These are phyloP conservation scores for Cyclargus thomasi DNA, from an alignment of 1,140 invertebrate genomes.

Conservation along the genomic window DNA sequence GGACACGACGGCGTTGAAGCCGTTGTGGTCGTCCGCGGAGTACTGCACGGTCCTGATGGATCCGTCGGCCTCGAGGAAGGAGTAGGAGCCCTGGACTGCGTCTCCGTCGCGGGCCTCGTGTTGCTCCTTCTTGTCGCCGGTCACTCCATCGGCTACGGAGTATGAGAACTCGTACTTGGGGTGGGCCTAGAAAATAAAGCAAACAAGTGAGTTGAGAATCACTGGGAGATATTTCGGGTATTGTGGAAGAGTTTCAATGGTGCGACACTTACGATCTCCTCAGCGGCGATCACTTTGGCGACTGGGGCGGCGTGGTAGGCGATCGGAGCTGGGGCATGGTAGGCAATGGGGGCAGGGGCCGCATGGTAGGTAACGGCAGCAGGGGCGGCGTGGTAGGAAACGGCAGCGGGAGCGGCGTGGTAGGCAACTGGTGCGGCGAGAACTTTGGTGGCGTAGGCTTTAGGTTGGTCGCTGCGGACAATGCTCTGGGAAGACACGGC, in stretches of 20 bases:
- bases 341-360: conserved; percentile 19
- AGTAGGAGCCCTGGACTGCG: conserved; percentile 74
- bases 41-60: conserved; percentile 75
- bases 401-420: conserved; percentile 34
- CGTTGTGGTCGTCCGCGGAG: conserved; percentile 71
- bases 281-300: conserved; percentile 33
- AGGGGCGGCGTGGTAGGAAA: conserved; percentile 45
- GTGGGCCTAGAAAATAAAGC: conserved; percentile 38
- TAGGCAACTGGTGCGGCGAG: conserved; percentile 45
- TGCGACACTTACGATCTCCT: conserved; percentile 43
- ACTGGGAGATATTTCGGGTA: background rate
- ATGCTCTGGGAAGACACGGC: conserved; percentile 54
- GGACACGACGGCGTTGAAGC: conserved; percentile 76
- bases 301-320: conserved; percentile 31
- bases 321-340: conserved; percentile 15
- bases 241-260: background rate
- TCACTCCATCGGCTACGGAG: conserved; percentile 71
- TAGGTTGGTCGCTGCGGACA: conserved; percentile 47
- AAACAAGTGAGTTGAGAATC: background rate
- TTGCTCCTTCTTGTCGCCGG: conserved; percentile 73
- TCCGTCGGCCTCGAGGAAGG: conserved; percentile 72
- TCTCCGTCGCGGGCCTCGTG: conserved; percentile 73
- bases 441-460: conserved; percentile 37
- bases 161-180: conserved; percentile 71
- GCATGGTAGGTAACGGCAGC: conserved; percentile 29